Evolutionary conservation across 2,888 invertebrate genomes (phyloP), one percentile per base, ranked within the genome.

Genomic region (Nomada ferruginata): DNA sequence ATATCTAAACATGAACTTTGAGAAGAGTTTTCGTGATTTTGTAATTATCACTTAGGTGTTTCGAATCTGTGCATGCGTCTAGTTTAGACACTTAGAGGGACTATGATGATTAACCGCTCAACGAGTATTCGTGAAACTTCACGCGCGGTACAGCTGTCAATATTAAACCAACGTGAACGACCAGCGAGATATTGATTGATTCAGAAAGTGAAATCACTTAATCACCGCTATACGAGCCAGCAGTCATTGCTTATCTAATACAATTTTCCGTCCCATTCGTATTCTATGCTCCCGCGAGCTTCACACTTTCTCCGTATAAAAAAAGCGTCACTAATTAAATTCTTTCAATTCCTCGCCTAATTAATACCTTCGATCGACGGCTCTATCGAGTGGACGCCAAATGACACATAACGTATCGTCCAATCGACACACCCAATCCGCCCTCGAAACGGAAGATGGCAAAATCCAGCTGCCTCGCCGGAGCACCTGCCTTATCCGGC

Each of bases 401-500:
- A 83, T 53, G 71, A 79, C 57, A 57, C 68, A 15, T 26, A 20
- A 65, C 71, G 36, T 10, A 53, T 53, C 65, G 55, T n/a, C 26
- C 73, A 20, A 66, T 65, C 73, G 59, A 75, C 13, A 18, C 55
- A 44, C 47, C 10, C 65, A 57, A 69, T 84, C 82, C 60, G 65
- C 74, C 79, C 77, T 75, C 55, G 69, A 50, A 60, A 20, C 26
- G 61, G n/a, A 66, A 60, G 70, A 59, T 64, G 55, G 15, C 18
- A 15, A 53, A 36, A 7, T 42, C 36, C 85, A 85, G 79, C 79
- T 85, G 85, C 47, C 36, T 80, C 74, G 74, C 10, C 11, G 42
- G 23, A 52, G 59, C 84, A 85, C 71, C 85, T 85, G 85, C 76
- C 79, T 55, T 15, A n/a, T 26, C 15, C 61, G 44, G 47, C 44